Evolutionary conservation across 92 coral and sea anemone species (phyloP), one percentile per base, ranked within the genome.

Genomic region (Umimayanthus chanpuru): DNA sequence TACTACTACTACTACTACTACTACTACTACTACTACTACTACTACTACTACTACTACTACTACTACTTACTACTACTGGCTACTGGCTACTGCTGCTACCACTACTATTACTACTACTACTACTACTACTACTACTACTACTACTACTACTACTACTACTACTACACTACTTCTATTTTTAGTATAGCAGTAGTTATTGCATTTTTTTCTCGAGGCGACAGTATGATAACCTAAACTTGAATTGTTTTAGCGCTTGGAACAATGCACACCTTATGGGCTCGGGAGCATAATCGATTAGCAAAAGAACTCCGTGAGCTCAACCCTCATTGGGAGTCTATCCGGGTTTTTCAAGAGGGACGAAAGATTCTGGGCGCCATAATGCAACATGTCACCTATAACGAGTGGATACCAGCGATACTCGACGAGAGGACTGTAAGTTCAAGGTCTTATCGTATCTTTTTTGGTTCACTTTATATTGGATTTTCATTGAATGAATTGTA

Each of bases 231-330:
- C 49, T 25, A 43, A 67, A 77, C 2, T 86, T 44, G 29, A 47
- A 58, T 29, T 84, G 21, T 6, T 77, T 53, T 79, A 89, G 91
- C 87, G 8, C 67, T 92, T 40, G 89, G 85, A 47, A 86, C 91
- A 15, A 90, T 88, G 91, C 94, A 92, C 86, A 92, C 90, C 21
- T 32, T 92, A 12, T 92, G 89, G 88, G 92, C 84, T 8, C 91
- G 94, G 16, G 94, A 92, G 41, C 94, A 92, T 73, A 92, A 92
- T 44, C 88, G 94, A 18, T 88, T 92, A 68, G 94, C 94, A 28
- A 70, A 1, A 28, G 56, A 49, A 43, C 85, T 92, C 15, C 85
- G 78, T 9, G 70, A 68, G 9, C 88, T 92, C 9, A 90, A 90
- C 32, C 87, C 81, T 43, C 50, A 56, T 7, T 90, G 93, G 91